Evolutionary conservation across 1,140 invertebrate species (phyloP).

Genomic region (Coenobita brevimanus): DNA sequence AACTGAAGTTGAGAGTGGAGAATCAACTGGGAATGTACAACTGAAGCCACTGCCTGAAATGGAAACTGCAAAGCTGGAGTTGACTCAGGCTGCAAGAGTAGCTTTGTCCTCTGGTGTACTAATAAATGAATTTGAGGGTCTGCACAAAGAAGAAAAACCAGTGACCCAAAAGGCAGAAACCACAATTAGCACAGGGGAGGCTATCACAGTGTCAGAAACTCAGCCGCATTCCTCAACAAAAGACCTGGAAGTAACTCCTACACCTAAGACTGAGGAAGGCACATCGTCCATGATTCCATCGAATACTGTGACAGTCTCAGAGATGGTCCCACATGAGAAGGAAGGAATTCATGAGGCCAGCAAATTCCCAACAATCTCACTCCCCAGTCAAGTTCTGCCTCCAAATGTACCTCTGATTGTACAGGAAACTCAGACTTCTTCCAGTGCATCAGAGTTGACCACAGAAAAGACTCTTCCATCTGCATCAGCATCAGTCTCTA

Average conservation of each 20-base stretch:
- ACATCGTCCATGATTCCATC: slow-evolving; percentile 52
- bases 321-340: slow-evolving; percentile 78
- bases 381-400: slow-evolving; percentile 21
- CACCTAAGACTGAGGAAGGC: slow-evolving; percentile 58
- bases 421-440: slow-evolving; percentile 43
- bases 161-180: slow-evolving; percentile 74
- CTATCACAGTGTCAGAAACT: slow-evolving; percentile 75
- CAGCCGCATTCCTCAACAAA: slow-evolving; percentile 43
- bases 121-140: slow-evolving; percentile 57
- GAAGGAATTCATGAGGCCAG: slow-evolving; percentile 77
- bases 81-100: slow-evolving; percentile 53
- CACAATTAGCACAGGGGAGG: slow-evolving; percentile 78
- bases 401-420: slow-evolving; percentile 51
- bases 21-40: slow-evolving; percentile 35
- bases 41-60: background rate
- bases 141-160: slow-evolving; percentile 71
- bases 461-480: slow-evolving; percentile 18
- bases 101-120: slow-evolving; percentile 54
- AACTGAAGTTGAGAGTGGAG: slow-evolving; percentile 57
- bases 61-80: slow-evolving; percentile 47
- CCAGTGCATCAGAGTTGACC: slow-evolving; percentile 42
- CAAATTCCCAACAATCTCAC: slow-evolving; percentile 68
- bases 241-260: slow-evolving; percentile 32
- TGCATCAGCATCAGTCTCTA: slow-evolving; percentile 53
- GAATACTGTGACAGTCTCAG: slow-evolving; percentile 70